A percentile compares a stretch with the other conserved stretches of the same genome.
Conservation (phyloP, 2,113 vertebrate species). For the Sceloporus undulatus region DNA sequence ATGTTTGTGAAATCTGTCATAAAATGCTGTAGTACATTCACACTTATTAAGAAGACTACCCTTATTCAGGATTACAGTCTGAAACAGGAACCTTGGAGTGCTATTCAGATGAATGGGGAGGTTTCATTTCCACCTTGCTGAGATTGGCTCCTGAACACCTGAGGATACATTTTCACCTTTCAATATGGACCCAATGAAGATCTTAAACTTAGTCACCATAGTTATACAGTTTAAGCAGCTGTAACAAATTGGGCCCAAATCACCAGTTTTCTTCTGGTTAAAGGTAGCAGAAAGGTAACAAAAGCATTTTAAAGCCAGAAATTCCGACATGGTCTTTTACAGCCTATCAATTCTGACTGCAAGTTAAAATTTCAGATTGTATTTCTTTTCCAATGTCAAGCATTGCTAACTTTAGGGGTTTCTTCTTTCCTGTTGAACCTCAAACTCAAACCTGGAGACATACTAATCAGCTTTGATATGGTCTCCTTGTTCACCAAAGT, state of each 20-base stretch:
- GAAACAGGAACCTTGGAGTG: background rate
- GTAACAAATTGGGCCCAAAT: background rate
- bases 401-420: too few relatives aligned
- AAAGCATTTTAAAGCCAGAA: background rate
- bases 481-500: too few relatives aligned
- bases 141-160: too few relatives aligned
- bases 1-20: background rate
- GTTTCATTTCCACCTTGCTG: background rate
- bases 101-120: background rate
- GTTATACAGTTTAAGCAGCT: background rate
- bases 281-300: background rate
- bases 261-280: background rate
- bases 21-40: too few relatives aligned
- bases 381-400: too few relatives aligned
- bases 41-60: background rate
- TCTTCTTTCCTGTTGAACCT: too few relatives aligned
- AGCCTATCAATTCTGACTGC: background rate
- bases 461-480: too few relatives aligned
- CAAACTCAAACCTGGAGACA: too few relatives aligned
- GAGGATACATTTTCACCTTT: background rate
- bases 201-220: background rate
- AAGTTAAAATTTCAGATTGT: background rate
- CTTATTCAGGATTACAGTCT: background rate
- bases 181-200: background rate
- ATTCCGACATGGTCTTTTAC: background rate